Evolutionary conservation across 2,888 invertebrate species (phyloP).

Genomic region (Biston stratarius): DNA sequence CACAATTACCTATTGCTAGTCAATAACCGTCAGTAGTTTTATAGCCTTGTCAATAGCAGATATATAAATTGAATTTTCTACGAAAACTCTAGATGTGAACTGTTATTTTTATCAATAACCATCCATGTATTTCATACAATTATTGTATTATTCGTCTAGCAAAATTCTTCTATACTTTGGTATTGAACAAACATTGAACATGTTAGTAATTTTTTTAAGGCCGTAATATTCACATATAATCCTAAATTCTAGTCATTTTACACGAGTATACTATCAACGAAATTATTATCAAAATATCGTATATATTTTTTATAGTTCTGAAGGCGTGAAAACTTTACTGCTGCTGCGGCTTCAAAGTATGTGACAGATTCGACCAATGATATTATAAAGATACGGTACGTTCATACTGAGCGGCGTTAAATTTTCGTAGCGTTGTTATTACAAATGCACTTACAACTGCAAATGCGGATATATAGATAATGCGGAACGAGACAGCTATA

Average conservation of each 20-base stretch:
- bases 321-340: constrained; percentile 15
- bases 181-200: constrained; percentile 4
- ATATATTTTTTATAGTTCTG: constrained; percentile 20
- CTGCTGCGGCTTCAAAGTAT: background rate
- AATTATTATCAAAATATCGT: constrained; percentile 42
- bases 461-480: no score
- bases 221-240: constrained; percentile 16
- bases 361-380: background rate
- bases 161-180: constrained; percentile 13
- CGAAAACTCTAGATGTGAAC: constrained; percentile 12
- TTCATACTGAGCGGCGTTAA: no score
- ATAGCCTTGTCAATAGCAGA: constrained; percentile 47
- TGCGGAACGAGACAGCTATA: no score
- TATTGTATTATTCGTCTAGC: background rate
- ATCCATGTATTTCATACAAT: background rate
- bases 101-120: background rate
- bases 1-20: constrained; percentile 81
- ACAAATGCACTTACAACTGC: no score
- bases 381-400: no score
- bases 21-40: constrained; percentile 69
- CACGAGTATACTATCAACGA: constrained; percentile 41
- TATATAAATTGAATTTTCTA: constrained; percentile 35
- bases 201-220: constrained; percentile 11
- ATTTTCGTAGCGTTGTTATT: no score
- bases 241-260: constrained; percentile 32